phyloP scores from a whole-genome alignment of 2,797 vertebrate genomes.

The Lacerta viridis region DNA sequence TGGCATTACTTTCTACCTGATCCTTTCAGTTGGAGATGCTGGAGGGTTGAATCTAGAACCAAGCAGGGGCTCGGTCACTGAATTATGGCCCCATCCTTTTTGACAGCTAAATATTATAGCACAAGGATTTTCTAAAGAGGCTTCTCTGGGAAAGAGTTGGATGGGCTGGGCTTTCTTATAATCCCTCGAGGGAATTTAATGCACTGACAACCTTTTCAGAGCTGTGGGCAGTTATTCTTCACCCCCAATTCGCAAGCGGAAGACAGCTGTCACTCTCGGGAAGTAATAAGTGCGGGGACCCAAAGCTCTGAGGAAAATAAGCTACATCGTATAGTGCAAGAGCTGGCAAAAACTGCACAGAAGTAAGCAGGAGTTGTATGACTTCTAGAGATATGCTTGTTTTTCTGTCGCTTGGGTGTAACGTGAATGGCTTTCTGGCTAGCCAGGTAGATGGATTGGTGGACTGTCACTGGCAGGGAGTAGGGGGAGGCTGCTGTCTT shows the following conservation, averaged over 20 bases:
- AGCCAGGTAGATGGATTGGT: conserved; percentile 40
- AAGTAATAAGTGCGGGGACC: neutral
- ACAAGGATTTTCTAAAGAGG: neutral
- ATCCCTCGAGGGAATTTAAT: neutral
- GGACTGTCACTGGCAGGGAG: conserved; percentile 1
- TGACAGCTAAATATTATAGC: neutral
- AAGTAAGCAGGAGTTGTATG: conserved; percentile 18
- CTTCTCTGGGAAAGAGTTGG: neutral
- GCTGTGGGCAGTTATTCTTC: neutral
- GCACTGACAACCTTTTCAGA: neutral
- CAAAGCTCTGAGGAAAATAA: conserved; percentile 16
- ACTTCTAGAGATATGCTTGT: neutral
- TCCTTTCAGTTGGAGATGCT: neutral
- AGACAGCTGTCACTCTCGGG: neutral
- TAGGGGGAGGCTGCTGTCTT: neutral
- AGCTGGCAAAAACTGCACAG: conserved; percentile 18
- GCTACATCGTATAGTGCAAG: conserved; percentile 7
- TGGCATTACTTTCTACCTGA: neutral
- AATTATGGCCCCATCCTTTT: neutral
- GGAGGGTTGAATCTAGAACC: neutral
- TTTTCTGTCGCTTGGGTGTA: neutral
- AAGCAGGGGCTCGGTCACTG: neutral
- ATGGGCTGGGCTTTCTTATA: neutral
- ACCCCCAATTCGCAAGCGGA: neutral
- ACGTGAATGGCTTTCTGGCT: conserved; percentile 24